These are phyloP conservation scores for Henicopernis longicauda DNA, from an alignment of 2,113 vertebrate species.

Conservation along the genomic window DNA sequence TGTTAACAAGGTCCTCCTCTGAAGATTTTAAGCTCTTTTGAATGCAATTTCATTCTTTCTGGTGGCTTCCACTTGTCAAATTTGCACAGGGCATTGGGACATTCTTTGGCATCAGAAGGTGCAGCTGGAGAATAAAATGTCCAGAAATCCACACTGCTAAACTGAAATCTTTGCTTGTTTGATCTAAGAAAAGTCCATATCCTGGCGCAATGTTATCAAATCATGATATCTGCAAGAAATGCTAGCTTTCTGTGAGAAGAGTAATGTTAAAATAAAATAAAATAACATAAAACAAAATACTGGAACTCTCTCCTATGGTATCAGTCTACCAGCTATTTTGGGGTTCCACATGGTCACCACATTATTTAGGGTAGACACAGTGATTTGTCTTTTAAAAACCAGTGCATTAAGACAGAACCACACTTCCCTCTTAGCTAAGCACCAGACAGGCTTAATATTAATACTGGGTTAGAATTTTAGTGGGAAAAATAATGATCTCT, in stretches of 20 bases:
- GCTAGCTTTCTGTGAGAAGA: background rate
- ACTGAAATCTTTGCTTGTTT: background rate
- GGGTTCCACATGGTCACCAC: background rate
- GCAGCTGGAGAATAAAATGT: background rate
- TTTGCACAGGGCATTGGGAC: constrained; percentile 25
- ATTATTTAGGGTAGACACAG: background rate
- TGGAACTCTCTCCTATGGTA: background rate
- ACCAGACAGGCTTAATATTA: background rate
- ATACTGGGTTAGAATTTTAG: background rate
- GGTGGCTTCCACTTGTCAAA: constrained; percentile 2
- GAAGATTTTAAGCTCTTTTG: constrained; percentile 41
- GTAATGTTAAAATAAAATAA: background rate
- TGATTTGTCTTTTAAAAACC: background rate
- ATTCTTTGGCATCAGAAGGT: background rate
- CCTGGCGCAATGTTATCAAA: background rate
- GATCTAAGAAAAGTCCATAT: background rate
- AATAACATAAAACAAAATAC: background rate
- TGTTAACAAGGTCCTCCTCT: constrained; percentile 55
- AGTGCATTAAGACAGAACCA: background rate
- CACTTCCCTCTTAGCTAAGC: background rate
- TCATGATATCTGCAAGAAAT: background rate
- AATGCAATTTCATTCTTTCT: constrained; percentile 20
- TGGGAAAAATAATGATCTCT: background rate
- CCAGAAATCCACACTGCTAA: background rate
- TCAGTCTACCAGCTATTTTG: background rate